These are phyloP conservation scores for Tachysurus fulvidraco DNA, from an alignment of 2,113 vertebrate species.

Conservation along the genomic window DNA sequence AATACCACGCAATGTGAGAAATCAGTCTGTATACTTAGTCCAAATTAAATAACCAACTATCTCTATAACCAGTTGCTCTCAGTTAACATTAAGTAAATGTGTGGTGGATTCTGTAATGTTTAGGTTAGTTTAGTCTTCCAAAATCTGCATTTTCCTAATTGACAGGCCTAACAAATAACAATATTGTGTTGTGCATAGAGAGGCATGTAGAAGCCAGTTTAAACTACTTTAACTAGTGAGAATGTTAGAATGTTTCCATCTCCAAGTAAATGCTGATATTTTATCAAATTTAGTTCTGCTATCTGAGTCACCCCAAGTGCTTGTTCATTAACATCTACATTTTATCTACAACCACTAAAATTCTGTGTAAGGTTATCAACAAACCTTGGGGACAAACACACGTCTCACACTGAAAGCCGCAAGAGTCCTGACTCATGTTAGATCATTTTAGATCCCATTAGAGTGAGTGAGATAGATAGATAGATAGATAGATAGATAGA, in stretches of 20 bases:
- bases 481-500: too few species aligned
- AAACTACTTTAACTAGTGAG: background rate
- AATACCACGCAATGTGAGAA: background rate
- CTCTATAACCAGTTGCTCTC: background rate
- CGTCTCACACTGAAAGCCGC: too few species aligned
- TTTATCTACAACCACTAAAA: too few species aligned
- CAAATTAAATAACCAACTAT: conserved; percentile 1
- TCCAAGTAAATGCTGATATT: too few species aligned
- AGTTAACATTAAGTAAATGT: background rate
- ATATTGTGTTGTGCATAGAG: background rate
- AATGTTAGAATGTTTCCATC: too few species aligned
- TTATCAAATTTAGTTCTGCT: background rate
- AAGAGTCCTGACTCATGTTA: too few species aligned
- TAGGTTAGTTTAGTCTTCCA: background rate
- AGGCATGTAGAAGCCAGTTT: background rate
- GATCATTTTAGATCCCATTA: too few species aligned
- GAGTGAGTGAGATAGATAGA: too few species aligned
- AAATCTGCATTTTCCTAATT: background rate
- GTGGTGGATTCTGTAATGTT: background rate
- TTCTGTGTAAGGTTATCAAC: too few species aligned
- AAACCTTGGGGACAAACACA: too few species aligned
- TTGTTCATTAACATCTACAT: too few species aligned
- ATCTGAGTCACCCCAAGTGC: background rate
- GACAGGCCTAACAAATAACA: background rate
- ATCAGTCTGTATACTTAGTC: background rate